phyloP scores from a whole-genome alignment of 2,113 vertebrate genomes.

The Reinhardtius hippoglossoides region DNA sequence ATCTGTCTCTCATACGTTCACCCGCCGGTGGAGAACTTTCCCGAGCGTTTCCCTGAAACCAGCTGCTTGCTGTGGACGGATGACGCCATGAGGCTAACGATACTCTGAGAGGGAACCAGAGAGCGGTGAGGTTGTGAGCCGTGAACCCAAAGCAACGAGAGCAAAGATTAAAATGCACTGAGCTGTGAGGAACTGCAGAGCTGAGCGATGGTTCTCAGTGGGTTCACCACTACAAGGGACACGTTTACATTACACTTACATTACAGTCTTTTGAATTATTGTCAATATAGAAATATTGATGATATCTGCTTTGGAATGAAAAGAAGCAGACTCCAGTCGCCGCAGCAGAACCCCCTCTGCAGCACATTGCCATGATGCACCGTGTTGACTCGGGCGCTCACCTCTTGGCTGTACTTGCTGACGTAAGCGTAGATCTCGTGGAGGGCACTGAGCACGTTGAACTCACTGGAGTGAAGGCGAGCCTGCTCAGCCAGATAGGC shows the following conservation, averaged over 20 bases:
- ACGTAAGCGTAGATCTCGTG: constrained; percentile 95
- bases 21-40: neutral
- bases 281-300: neutral
- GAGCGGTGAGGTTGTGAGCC: neutral
- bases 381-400: constrained; percentile 66
- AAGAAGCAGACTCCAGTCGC: neutral
- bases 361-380: neutral
- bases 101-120: neutral
- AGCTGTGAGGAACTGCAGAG: neutral
- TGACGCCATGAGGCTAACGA: neutral
- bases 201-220: neutral
- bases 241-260: neutral
- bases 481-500: constrained; percentile 98
- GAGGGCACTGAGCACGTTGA: constrained; percentile 94
- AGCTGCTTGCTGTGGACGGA: neutral
- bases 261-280: neutral
- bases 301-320: constrained; percentile 4
- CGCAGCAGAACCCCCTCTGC: neutral
- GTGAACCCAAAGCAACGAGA: constrained; percentile 1
- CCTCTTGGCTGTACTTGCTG: constrained; percentile 96
- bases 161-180: neutral
- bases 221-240: neutral
- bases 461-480: constrained; percentile 91
- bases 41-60: neutral
- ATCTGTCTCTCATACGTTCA: too few relatives aligned